Percentiles rank a stretch among this genome's conserved stretches.
phyloP scores from a whole-genome alignment of 2,797 vertebrate species.

The Tolypeutes matacus region DNA sequence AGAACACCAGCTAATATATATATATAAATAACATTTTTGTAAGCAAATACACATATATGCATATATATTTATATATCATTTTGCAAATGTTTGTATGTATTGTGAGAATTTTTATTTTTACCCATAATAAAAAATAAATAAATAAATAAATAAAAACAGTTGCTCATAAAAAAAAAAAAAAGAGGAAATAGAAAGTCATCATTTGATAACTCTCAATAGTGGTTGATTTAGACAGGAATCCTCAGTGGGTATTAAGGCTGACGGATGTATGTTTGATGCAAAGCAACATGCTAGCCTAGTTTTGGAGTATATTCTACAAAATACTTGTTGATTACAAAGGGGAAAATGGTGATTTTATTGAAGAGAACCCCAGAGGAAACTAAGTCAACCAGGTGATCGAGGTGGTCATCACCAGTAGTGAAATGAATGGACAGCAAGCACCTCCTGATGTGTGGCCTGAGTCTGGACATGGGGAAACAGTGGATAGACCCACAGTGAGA shows the following conservation, averaged over 20 bases:
- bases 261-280: neutral
- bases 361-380: neutral
- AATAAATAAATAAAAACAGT: no score
- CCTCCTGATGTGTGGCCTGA: neutral
- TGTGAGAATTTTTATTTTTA: no score
- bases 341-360: neutral
- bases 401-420: neutral
- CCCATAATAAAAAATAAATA: no score
- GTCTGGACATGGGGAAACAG: fast-evolving
- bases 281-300: neutral
- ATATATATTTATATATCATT: no score
- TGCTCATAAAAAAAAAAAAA: no score
- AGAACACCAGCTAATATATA: neutral
- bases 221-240: neutral
- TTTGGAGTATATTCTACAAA: neutral
- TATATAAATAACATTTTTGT: no score
- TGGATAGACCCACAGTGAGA: neutral
- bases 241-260: neutral
- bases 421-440: fast-evolving
- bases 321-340: neutral
- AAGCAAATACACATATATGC: no score
- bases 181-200: neutral
- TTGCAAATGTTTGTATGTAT: no score
- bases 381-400: no score
- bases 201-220: neutral